phyloP scores from a whole-genome alignment of 64 coral and sea anemone genomes.

The Catalaphyllia jardinei region DNA sequence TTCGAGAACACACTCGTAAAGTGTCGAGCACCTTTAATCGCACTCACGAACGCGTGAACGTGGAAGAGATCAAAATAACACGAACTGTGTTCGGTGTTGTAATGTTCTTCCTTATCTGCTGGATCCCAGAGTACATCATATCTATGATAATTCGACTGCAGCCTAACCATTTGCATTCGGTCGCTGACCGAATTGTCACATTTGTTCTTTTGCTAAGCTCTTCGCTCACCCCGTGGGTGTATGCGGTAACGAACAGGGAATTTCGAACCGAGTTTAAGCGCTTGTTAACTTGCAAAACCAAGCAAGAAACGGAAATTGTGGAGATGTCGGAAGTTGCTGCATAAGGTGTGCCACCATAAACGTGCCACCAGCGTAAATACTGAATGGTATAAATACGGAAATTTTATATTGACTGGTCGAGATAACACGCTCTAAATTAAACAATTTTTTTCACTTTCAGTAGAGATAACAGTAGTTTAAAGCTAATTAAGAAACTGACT shows the following conservation, averaged over 20 bases:
- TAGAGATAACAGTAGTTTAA: no score
- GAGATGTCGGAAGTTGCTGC: background rate
- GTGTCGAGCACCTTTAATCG: background rate
- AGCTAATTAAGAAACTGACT: no score
- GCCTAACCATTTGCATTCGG: background rate
- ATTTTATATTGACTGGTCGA: no score
- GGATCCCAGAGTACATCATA: constrained; percentile 36
- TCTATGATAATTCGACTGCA: constrained; percentile 16
- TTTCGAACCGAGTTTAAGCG: constrained; percentile 30
- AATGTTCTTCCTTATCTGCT: constrained; percentile 40
- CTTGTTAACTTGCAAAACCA: constrained; percentile 4
- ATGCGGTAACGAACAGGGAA: constrained; percentile 1
- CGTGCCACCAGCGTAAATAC: no score
- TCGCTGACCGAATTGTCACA: background rate
- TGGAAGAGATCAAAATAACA: constrained; percentile 55
- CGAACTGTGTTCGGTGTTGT: constrained; percentile 32
- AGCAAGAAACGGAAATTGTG: background rate
- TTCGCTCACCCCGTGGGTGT: constrained; percentile 34
- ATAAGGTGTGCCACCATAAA: background rate
- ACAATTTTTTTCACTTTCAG: no score
- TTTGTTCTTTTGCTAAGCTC: constrained; percentile 30
- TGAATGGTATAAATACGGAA: no score
- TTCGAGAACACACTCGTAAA: constrained; percentile 15
- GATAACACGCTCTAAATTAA: no score
- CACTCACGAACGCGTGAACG: background rate